Base-by-base conservation (phyloP, 2,113 vertebrate species). In the Pangasianodon hypophthalmus region DNA sequence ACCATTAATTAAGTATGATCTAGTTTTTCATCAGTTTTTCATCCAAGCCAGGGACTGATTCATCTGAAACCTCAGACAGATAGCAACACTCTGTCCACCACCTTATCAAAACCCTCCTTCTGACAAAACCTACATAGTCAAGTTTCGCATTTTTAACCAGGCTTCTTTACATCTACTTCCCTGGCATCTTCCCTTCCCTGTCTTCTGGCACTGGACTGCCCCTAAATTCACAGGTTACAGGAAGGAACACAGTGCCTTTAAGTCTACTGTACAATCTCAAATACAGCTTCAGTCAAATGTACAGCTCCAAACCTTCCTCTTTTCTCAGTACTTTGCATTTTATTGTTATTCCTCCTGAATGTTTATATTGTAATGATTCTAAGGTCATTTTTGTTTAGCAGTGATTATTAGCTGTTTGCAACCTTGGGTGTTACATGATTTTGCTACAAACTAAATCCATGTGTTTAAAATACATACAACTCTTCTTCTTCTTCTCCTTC, bases 191-290 rank as follows among this genome's bases (percentile, higher is more conserved):
- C n/a, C n/a, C n/a, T n/a, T n/a, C n/a, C n/a, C 4, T 37, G 80
- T 82, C 18, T 21, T 54, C 50, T 82, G 48, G 50, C 5, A 19
- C 80, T 37, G 32, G 1, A 58, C 81, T 41, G 37, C 54, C 56
- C 21, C 37, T 29, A 14, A 62, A 62, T 54, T 41, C 13, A 60
- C 82, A 41, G 32, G 82, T 84, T 54, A 84, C n/a, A 84, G 32
- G 82, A 84, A 60, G 82, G 82, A 84, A 62, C 56, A 37, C 32
- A 60, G 54, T 62, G 82, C 82, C 54, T 62, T 60, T 60, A 2
- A 62, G 54, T 62, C 56, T 84, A 56, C 32, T 41, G 48, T 32
- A 14, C 32, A 26, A 29, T 62, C 37, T 84, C 16, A 82, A 58
- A 9, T 41, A 21, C 32, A 83, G 52, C 21, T 62, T 83, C 52